A percentile compares a stretch with the other conserved stretches of the same genome.
Evolutionary conservation across 2,797 vertebrate genomes (phyloP).

Genomic region (Selene dorsalis): DNA sequence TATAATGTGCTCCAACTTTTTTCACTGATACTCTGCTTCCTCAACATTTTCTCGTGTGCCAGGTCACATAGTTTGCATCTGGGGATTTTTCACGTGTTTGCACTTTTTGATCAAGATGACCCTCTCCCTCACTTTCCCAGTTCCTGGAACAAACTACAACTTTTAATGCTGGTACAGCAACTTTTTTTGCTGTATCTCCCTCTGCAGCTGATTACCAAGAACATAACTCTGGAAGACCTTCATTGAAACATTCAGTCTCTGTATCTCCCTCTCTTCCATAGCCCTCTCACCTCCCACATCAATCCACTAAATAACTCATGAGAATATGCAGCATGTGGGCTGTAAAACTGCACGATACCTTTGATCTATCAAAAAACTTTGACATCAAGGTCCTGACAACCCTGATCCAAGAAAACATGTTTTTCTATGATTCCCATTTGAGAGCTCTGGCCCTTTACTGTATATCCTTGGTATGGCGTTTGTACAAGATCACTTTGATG

Average conservation of each 20-base stretch:
- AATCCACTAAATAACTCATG: slow-evolving; percentile 77
- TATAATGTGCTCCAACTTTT: background rate
- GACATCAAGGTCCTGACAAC: slow-evolving; percentile 59
- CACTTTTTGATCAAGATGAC: slow-evolving; percentile 20
- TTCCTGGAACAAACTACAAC: slow-evolving; percentile 17
- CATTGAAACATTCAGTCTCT: slow-evolving; percentile 13
- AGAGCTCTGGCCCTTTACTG: slow-evolving; percentile 33
- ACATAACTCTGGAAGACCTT: background rate
- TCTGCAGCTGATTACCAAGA: slow-evolving; percentile 18
- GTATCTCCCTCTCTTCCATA: background rate
- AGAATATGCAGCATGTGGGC: slow-evolving; percentile 51
- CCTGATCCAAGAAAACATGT: slow-evolving; percentile 55
- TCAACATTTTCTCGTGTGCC: background rate
- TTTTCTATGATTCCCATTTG: slow-evolving; percentile 50
- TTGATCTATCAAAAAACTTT: slow-evolving; percentile 64
- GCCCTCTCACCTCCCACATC: slow-evolving; percentile 43
- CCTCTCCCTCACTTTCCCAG: slow-evolving; percentile 7
- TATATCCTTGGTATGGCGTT: slow-evolving; percentile 22
- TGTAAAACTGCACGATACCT: slow-evolving; percentile 36
- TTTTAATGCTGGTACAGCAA: background rate
- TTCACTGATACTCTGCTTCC: background rate
- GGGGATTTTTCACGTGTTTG: background rate
- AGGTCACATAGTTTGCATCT: background rate
- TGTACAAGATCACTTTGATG: slow-evolving; percentile 44
- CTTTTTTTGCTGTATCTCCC: slow-evolving; percentile 15